phyloP scores from a whole-genome alignment of 1,140 invertebrate genomes.

The Hetaerina americana region DNA sequence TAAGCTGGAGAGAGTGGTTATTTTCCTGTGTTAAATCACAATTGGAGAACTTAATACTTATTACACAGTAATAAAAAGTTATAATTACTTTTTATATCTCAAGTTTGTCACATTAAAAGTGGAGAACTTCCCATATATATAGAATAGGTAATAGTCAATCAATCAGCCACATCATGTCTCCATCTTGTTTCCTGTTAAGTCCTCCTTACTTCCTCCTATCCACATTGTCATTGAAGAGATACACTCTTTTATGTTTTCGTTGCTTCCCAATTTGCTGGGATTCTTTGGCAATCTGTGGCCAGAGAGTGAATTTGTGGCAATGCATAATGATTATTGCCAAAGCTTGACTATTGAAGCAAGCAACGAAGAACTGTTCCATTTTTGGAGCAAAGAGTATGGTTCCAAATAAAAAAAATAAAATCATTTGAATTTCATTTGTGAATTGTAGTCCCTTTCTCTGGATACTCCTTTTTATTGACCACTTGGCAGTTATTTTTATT shows the following conservation, averaged over 20 bases:
- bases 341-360: background rate
- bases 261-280: background rate
- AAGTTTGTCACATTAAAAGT: background rate
- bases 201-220: background rate
- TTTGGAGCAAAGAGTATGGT: background rate
- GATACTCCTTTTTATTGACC: background rate
- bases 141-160: background rate
- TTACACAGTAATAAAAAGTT: no score
- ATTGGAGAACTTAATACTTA: no score
- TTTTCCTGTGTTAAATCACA: no score
- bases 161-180: background rate
- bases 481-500: background rate
- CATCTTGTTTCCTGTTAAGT: background rate
- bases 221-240: no score
- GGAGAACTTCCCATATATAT: background rate
- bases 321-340: background rate
- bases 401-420: background rate
- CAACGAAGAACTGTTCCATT: background rate
- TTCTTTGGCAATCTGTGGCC: background rate
- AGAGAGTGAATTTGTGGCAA: background rate
- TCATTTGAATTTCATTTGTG: background rate
- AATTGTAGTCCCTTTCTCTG: background rate
- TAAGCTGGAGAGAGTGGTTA: no score
- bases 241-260: background rate
- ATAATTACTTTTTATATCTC: no score